These are phyloP conservation scores for Holacanthus passer DNA, from an alignment of 2,113 vertebrate species.

Conservation along the genomic window DNA sequence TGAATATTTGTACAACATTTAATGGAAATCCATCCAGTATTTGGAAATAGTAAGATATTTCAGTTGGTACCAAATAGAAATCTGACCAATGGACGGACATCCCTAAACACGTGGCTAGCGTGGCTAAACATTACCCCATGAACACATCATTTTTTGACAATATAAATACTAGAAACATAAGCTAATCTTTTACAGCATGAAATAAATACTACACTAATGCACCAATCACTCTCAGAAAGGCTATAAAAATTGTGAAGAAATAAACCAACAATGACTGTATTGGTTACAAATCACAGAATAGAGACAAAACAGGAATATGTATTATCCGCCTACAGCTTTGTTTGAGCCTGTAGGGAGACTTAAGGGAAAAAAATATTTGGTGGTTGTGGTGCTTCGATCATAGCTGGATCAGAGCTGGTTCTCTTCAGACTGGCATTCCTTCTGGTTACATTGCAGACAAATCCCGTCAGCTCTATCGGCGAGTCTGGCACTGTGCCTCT, in stretches of 20 bases:
- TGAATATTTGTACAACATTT: not conserved
- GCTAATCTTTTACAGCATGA: not conserved
- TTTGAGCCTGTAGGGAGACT: not conserved
- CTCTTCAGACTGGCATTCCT: conserved; percentile 48
- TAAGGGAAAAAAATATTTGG: not conserved
- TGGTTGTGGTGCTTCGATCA: not conserved
- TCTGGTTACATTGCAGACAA: conserved; percentile 30
- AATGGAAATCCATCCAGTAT: not conserved
- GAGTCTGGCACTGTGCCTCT: conserved; percentile 56
- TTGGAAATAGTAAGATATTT: not conserved
- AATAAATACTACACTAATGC: not conserved
- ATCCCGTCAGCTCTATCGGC: conserved; percentile 49
- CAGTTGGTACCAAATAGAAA: not conserved
- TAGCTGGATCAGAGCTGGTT: not conserved
- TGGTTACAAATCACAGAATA: not conserved
- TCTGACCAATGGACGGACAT: not conserved
- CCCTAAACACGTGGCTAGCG: not conserved
- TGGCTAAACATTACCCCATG: not conserved
- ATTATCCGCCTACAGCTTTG: not conserved
- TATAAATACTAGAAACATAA: not conserved
- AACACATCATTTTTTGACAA: not conserved
- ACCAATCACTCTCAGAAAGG: not conserved
- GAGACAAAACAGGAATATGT: not conserved
- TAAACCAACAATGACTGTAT: not conserved
- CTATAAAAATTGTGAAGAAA: not conserved